Evolutionary conservation across 2,888 invertebrate genomes (phyloP).

Genomic region (Oscheius sp.): DNA sequence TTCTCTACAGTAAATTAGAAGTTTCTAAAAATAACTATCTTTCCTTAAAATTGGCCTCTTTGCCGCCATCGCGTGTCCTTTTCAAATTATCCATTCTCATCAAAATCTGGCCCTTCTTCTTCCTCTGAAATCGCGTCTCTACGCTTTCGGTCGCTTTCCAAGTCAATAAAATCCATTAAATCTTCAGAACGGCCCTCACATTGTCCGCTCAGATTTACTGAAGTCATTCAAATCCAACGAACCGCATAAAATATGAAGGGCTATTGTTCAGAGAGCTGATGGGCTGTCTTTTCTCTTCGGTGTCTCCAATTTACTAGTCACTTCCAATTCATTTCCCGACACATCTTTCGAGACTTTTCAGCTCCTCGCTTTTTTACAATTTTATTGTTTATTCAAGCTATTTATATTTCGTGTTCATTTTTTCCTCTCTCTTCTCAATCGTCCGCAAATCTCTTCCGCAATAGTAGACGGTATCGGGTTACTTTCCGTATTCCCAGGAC

Average conservation of each 20-base stretch:
- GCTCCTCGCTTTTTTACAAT: not conserved
- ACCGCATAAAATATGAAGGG: not conserved
- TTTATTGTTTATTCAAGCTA: too few species aligned
- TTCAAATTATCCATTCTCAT: conserved; percentile 1
- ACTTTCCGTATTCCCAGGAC: too few species aligned
- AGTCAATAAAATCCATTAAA: not conserved
- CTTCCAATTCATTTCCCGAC: not conserved
- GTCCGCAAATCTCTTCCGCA: too few species aligned
- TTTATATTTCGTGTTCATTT: too few species aligned
- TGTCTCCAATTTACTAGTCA: not conserved
- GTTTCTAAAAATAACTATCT: too few species aligned
- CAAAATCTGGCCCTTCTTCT: not conserved
- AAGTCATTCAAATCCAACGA: not conserved
- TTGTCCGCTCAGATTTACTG: not conserved
- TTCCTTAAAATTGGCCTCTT: too few species aligned
- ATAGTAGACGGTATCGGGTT: too few species aligned
- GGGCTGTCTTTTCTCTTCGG: not conserved
- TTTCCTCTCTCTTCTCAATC: too few species aligned
- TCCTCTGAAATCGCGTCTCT: not conserved
- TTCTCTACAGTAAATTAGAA: too few species aligned
- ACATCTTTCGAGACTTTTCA: not conserved
- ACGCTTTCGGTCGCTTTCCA: not conserved
- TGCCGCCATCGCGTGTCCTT: conserved; percentile 10
- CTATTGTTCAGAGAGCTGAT: not conserved
- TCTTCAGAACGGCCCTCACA: not conserved